Percentiles rank a stretch among this genome's conserved stretches.
Conservation (phyloP, 2,888 invertebrate genomes). For the Chesias legatella region DNA sequence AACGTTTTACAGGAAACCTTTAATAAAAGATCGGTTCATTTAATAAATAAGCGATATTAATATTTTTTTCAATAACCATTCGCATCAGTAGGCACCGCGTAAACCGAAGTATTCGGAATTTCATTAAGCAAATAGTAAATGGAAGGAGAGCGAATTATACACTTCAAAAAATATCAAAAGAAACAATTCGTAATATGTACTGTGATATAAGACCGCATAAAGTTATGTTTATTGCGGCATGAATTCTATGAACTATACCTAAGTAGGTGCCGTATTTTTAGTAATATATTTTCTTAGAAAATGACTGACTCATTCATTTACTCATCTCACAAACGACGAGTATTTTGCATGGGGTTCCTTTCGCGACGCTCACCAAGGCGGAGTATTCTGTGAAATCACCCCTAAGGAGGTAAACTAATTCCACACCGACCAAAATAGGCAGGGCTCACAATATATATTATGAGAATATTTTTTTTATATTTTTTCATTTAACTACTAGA, state of each 20-base stretch:
- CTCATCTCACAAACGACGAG: too few relatives aligned
- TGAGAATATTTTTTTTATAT: too few relatives aligned
- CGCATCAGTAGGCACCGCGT: conserved; percentile 23
- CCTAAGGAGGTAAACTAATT: too few relatives aligned
- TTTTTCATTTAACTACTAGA: too few relatives aligned
- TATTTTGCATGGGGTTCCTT: too few relatives aligned
- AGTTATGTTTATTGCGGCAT: conserved; percentile 54
- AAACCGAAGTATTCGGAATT: conserved; percentile 56
- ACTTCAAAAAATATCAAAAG: conserved; percentile 67
- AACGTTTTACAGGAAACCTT: conserved; percentile 15
- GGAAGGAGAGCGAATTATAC: conserved; percentile 65
- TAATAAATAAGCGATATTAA: conserved; percentile 54
- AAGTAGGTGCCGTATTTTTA: too few relatives aligned
- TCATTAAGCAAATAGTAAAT: conserved; percentile 66
- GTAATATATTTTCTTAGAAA: too few relatives aligned
- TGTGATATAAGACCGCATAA: conserved; percentile 62
- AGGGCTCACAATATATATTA: too few relatives aligned
- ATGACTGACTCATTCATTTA: too few relatives aligned
- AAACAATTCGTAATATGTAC: conserved; percentile 59
- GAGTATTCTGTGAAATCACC: too few relatives aligned
- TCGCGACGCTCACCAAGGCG: too few relatives aligned
- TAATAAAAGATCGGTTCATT: conserved; percentile 33
- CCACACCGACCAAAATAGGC: too few relatives aligned
- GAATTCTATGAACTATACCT: conserved; percentile 28
- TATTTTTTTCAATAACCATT: conserved; percentile 33